Conservation (phyloP, 2,888 invertebrate species). For the Lasioglossum leucozonium region DNA sequence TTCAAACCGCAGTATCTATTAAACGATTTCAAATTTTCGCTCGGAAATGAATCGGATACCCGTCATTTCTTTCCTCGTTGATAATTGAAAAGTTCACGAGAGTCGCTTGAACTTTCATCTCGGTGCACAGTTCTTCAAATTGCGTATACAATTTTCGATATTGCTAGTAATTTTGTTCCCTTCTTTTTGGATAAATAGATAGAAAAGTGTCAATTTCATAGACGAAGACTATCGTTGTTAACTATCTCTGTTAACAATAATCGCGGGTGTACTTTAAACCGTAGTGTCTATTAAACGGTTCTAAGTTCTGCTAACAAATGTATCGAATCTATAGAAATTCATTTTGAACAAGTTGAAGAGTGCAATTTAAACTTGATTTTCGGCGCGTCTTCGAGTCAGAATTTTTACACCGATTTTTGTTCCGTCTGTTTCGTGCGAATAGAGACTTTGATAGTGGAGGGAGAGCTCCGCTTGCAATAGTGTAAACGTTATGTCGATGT, state of each 20-base stretch:
- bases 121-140: neutral
- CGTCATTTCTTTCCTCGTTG: neutral
- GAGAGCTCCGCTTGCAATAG: neutral
- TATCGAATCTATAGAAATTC: neutral
- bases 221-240: too few relatives aligned
- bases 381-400: too few relatives aligned
- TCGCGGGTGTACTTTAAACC: neutral
- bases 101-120: neutral
- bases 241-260: neutral
- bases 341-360: neutral
- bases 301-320: neutral
- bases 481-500: constrained; percentile 46
- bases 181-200: neutral
- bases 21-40: constrained; percentile 2
- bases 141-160: neutral
- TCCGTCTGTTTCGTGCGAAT: too few relatives aligned
- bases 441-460: neutral
- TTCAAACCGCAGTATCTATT: neutral
- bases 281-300: neutral
- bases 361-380: neutral
- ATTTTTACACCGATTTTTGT: too few relatives aligned
- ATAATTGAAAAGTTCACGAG: neutral
- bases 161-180: neutral
- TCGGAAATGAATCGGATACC: neutral
- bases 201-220: too few relatives aligned